Base-by-base conservation (phyloP, 2,797 vertebrate genomes). In the Pristis pectinata region DNA sequence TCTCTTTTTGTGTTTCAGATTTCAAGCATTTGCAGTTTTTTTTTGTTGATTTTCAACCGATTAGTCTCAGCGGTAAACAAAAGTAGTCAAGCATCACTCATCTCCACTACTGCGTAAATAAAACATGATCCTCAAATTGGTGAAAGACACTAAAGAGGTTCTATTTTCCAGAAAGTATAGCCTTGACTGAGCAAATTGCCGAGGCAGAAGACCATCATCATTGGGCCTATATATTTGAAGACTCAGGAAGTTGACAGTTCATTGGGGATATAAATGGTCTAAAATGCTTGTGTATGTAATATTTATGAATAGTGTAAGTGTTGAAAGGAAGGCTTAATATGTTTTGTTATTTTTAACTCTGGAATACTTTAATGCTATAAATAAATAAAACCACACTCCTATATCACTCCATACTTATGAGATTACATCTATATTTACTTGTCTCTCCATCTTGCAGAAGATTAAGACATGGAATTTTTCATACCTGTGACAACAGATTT, bases 331-430 rank as follows among this genome's bases (percentile, higher is more conserved):
- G n/a, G 87, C 61, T 41, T 41, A 91, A 64, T 91, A 64, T 67
- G n/a, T 67, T 91, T 91, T 91, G 87, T 91, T 91, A 91, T 41
- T 67, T 91, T 91, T 91, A 67, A 91, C n/a, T 91, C 59, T 41
- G 61, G n/a, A 67, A 0, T 41, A 34, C 17, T 91, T 91, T 91
- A 91, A 91, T 91, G 34, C n/a, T 6, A 91, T 67, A 67, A 64
- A 91, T 91, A 91, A 91, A 91, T 91, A 67, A 91, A 41, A 19
- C 61, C 22, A 67, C 67, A 67, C 87, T 91, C 19, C 19, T 37
- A 41, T 67, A 22, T 91, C 37, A 67, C 61, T 7, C 37, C 61
- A 13, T 41, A 15, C 13, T 41, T 13, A 77, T 30, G 76, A 77
- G 76, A n/a, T 77, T 77, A 11, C 76, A 77, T n/a, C 10, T 77